These are phyloP conservation scores for Parochlus steinenii DNA, from an alignment of 2,888 invertebrate species.

Conservation along the genomic window DNA sequence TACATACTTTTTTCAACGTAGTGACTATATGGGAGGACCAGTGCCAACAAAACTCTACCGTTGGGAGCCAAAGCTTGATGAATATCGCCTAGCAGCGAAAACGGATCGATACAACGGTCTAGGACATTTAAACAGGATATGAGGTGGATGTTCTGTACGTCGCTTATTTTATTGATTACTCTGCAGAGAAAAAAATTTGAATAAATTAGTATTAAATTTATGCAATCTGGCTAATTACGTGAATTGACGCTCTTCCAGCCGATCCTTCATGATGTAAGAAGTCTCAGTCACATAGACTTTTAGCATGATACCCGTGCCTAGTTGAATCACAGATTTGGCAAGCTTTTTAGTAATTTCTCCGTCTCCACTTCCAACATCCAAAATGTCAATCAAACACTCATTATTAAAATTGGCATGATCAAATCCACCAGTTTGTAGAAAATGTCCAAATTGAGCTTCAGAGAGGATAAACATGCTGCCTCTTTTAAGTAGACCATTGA, in stretches of 20 bases:
- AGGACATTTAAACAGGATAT: slow-evolving; percentile 71
- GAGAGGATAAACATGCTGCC: slow-evolving; percentile 98
- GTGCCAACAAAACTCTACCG: slow-evolving; percentile 67
- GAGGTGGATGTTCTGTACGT: slow-evolving; percentile 24
- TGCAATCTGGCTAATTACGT: slow-evolving; percentile 36
- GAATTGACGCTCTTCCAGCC: slow-evolving; percentile 59
- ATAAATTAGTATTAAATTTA: slow-evolving; percentile 1
- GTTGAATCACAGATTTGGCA: slow-evolving; percentile 47
- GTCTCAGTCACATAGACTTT: slow-evolving; percentile 54
- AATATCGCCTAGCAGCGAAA: slow-evolving; percentile 60
- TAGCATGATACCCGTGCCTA: slow-evolving; percentile 50
- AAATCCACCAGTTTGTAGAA: slow-evolving; percentile 25
- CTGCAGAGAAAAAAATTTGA: slow-evolving; percentile 18
- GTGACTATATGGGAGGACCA: slow-evolving; percentile 85
- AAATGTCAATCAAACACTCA: slow-evolving; percentile 33
- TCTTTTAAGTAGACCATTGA: slow-evolving; percentile 76
- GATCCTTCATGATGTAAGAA: slow-evolving; percentile 72
- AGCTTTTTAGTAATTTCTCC: slow-evolving; percentile 79
- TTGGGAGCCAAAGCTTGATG: slow-evolving; percentile 49
- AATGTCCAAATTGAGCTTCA: slow-evolving; percentile 25
- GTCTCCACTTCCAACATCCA: slow-evolving; percentile 93
- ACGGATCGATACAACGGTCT: slow-evolving; percentile 80
- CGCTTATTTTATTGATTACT: slow-evolving; percentile 25
- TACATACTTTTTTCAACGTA: slow-evolving; percentile 74
- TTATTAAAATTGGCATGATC: slow-evolving; percentile 17